These are phyloP conservation scores for Drosophila kikkawai DNA, from an alignment of 1,140 invertebrate species.

Conservation along the genomic window DNA sequence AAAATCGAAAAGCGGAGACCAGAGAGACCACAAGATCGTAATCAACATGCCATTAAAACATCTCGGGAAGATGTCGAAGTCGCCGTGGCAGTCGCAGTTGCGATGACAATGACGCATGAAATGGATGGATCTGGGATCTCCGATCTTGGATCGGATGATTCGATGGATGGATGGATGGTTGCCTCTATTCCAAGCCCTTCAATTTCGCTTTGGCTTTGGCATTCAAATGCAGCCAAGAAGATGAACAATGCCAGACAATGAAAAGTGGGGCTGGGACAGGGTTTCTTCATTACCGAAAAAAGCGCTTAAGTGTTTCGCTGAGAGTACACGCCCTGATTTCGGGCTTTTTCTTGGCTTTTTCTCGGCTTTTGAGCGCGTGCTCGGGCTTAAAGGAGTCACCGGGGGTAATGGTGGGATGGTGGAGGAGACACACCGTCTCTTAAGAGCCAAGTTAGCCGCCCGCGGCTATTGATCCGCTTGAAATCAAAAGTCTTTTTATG, in stretches of 20 bases:
- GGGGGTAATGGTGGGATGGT: background rate
- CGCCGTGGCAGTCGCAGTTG: conserved; percentile 14
- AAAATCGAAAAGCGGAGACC: conserved; percentile 58
- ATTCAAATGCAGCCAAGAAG: conserved; percentile 79
- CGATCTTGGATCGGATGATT: conserved; percentile 34
- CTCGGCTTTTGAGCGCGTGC: conserved; percentile 64
- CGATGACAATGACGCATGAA: conserved; percentile 81
- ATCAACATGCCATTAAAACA: conserved; percentile 84
- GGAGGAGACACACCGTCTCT: conserved; percentile 1
- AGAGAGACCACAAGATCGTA: conserved; percentile 78
- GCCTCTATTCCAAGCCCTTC: conserved; percentile 49
- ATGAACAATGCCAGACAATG: conserved; percentile 53
- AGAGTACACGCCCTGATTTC: conserved; percentile 82
- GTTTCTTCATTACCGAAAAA: conserved; percentile 72
- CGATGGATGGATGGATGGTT: conserved; percentile 37
- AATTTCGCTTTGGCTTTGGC: conserved; percentile 64
- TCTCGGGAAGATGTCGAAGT: conserved; percentile 67
- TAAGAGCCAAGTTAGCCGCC: conserved; percentile 66
- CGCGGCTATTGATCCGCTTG: conserved; percentile 82
- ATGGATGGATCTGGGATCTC: conserved; percentile 57
- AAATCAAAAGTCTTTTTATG: conserved; percentile 83
- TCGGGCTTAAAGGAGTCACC: conserved; percentile 6
- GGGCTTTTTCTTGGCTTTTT: conserved; percentile 5
- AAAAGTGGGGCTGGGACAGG: conserved; percentile 50
- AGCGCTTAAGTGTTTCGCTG: conserved; percentile 81